Conservation (phyloP, 92 coral and sea anemone genomes). For the Ricordea florida region DNA sequence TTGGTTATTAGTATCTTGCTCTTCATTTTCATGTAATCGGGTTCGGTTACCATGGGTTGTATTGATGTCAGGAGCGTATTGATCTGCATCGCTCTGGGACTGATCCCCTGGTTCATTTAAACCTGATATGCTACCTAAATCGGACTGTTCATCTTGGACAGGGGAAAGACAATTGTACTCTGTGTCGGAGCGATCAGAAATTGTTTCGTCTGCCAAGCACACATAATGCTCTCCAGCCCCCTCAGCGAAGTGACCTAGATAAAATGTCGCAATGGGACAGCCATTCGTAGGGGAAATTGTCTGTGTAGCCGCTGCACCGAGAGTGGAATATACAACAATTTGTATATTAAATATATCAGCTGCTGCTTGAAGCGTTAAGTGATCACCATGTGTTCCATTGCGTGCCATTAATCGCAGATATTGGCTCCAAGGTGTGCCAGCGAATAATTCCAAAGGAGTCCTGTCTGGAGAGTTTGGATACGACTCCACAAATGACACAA, state of each 20-base stretch:
- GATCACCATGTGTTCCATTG: conserved; percentile 47
- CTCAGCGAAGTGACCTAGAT: too few species aligned
- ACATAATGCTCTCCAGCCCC: too few species aligned
- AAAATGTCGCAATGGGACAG: too few species aligned
- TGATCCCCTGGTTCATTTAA: too few species aligned
- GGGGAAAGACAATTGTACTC: too few species aligned
- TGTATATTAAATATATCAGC: conserved; percentile 11
- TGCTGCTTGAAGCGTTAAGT: conserved; percentile 50
- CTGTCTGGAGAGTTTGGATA: conserved; percentile 13
- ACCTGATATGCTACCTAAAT: too few species aligned
- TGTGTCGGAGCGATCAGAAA: too few species aligned
- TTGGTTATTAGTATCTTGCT: not conserved
- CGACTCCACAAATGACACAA: not conserved
- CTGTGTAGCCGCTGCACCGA: not conserved
- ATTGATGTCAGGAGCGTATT: not conserved
- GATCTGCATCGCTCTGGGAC: too few species aligned
- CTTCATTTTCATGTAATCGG: conserved; percentile 5
- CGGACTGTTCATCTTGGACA: too few species aligned
- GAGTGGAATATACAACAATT: too few species aligned
- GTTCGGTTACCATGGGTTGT: not conserved
- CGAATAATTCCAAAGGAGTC: conserved; percentile 7
- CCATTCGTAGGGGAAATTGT: too few species aligned
- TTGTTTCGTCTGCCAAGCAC: too few species aligned
- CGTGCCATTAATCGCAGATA: conserved; percentile 18
- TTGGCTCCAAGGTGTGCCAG: conserved; percentile 12